These are phyloP conservation scores for Brenthis daphne DNA, from an alignment of 2,888 invertebrate genomes.

Conservation along the genomic window DNA sequence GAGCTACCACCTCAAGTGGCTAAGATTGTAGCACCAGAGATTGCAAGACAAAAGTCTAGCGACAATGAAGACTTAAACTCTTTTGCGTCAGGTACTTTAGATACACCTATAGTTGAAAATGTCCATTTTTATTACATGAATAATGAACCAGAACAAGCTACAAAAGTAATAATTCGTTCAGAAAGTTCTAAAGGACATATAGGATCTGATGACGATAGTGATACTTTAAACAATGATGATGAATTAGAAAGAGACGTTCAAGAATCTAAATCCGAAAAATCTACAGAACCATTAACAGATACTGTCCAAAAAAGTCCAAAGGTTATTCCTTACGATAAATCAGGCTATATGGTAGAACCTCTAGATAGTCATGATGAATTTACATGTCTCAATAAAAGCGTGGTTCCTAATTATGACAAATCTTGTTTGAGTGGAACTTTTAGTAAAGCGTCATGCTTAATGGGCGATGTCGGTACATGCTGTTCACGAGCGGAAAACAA, in stretches of 20 bases:
- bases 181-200: constrained; percentile 86
- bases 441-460: constrained; percentile 73
- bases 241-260: constrained; percentile 80
- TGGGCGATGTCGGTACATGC: constrained; percentile 73
- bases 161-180: constrained; percentile 86
- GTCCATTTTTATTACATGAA: constrained; percentile 91
- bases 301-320: constrained; percentile 62
- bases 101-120: constrained; percentile 88
- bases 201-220: constrained; percentile 86
- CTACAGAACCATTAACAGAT: constrained; percentile 57
- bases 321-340: constrained; percentile 75
- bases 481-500: constrained; percentile 71
- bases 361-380: constrained; percentile 68
- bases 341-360: constrained; percentile 78
- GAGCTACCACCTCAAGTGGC: constrained; percentile 84
- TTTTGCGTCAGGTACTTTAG: constrained; percentile 87
- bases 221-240: constrained; percentile 86
- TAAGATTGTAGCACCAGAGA: constrained; percentile 54
- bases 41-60: constrained; percentile 77
- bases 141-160: constrained; percentile 89
- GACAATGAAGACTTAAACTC: constrained; percentile 92
- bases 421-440: constrained; percentile 76
- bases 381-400: constrained; percentile 65
- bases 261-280: constrained; percentile 74
- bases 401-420: constrained; percentile 74